Conservation (phyloP, 2,888 invertebrate species). For the Hypselothyrea guttata region DNA sequence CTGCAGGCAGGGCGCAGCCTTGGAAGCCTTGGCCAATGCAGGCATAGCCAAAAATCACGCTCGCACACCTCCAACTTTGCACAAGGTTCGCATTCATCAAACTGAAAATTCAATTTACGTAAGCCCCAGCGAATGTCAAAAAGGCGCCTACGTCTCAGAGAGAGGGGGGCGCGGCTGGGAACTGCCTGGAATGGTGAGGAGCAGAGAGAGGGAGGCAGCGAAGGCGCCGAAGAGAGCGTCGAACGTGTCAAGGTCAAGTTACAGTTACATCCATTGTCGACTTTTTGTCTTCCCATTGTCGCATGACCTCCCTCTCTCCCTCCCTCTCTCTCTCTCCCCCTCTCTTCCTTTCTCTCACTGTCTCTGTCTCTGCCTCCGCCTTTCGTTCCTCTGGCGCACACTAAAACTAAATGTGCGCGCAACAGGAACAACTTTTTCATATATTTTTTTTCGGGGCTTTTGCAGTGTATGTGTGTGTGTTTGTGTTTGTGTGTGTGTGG, state of each 20-base stretch:
- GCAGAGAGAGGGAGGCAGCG: neutral
- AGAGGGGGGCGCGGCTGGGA: neutral
- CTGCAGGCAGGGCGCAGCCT: constrained; percentile 58
- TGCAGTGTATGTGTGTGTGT: constrained; percentile 6
- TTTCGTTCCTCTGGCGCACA: no score
- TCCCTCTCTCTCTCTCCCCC: neutral
- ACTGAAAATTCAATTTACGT: constrained; percentile 74
- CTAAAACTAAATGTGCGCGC: constrained; percentile 39
- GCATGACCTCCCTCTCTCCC: constrained; percentile 1
- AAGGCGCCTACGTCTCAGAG: constrained; percentile 23
- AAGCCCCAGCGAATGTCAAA: constrained; percentile 68
- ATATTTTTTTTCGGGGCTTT: constrained; percentile 20
- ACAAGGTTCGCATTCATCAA: constrained; percentile 71
- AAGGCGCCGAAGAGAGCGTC: constrained; percentile 10
- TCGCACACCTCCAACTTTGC: neutral
- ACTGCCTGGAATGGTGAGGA: neutral
- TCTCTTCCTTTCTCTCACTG: neutral
- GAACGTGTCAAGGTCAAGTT: constrained; percentile 70
- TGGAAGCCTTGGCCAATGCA: no score
- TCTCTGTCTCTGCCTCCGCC: neutral
- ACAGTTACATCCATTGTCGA: constrained; percentile 65
- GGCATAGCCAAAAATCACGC: constrained; percentile 1
- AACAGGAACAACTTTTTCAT: constrained; percentile 56
- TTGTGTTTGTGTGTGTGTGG: constrained; percentile 8
- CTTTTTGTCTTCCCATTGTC: constrained; percentile 48